Conservation (phyloP, 1,140 invertebrate species). For the Lepidostoma basale region DNA sequence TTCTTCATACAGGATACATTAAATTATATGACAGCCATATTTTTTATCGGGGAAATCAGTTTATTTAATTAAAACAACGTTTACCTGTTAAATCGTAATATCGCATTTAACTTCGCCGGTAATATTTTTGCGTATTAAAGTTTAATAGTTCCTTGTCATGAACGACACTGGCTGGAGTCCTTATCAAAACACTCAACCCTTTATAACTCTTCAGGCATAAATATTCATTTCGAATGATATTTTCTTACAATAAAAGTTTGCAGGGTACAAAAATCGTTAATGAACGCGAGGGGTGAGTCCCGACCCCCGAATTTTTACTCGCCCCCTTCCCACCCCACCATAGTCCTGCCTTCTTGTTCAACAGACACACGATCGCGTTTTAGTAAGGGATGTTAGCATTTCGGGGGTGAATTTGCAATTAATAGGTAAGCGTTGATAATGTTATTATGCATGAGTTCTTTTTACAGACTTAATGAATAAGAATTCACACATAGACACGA, state of each 20-base stretch:
- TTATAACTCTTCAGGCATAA: constrained; percentile 37
- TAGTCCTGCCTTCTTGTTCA: neutral
- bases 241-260: constrained; percentile 36
- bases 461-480: no score
- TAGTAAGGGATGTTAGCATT: constrained; percentile 37
- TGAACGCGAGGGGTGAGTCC: constrained; percentile 27
- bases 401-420: constrained; percentile 42
- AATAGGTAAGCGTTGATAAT: neutral
- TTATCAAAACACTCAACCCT: constrained; percentile 26
- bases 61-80: constrained; percentile 29
- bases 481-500: no score
- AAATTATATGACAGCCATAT: constrained; percentile 28
- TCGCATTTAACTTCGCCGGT: neutral
- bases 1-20: constrained; percentile 27
- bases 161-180: constrained; percentile 4
- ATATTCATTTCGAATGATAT: constrained; percentile 43
- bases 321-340: neutral
- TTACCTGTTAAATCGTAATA: constrained; percentile 18
- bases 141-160: constrained; percentile 24
- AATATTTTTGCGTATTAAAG: constrained; percentile 24
- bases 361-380: constrained; percentile 42
- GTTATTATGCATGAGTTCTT: neutral
- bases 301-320: constrained; percentile 14
- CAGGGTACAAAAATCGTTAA: constrained; percentile 41
- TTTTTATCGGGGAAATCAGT: constrained; percentile 23